These are phyloP conservation scores for Leptinotarsa tumamoca DNA, from an alignment of 2,888 invertebrate species.

Conservation along the genomic window DNA sequence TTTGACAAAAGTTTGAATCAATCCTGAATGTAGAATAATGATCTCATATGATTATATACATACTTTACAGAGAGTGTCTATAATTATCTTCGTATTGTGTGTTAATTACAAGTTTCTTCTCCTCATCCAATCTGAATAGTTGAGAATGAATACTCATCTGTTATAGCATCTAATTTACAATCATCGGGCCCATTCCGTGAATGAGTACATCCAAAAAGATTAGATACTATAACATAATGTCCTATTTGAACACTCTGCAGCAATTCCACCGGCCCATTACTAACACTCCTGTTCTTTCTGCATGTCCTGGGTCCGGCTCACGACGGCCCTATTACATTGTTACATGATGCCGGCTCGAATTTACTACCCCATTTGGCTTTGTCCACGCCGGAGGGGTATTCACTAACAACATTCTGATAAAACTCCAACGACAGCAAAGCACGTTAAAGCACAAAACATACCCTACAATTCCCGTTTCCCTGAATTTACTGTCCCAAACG, in stretches of 20 bases:
- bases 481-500: slow-evolving; percentile 48
- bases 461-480: slow-evolving; percentile 43
- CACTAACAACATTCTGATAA: slow-evolving; percentile 53
- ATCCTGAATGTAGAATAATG: too few species aligned
- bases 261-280: slow-evolving; percentile 55
- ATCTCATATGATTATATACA: neutral
- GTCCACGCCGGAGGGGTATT: slow-evolving; percentile 53
- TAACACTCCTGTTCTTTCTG: slow-evolving; percentile 53
- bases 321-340: slow-evolving; percentile 55
- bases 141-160: neutral
- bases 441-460: slow-evolving; percentile 49
- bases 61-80: neutral
- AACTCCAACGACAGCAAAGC: slow-evolving; percentile 48
- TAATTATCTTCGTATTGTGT: neutral
- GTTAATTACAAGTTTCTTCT: neutral
- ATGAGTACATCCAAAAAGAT: slow-evolving; percentile 41
- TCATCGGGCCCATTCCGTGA: slow-evolving; percentile 27
- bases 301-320: slow-evolving; percentile 54
- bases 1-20: too few species aligned
- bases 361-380: slow-evolving; percentile 58
- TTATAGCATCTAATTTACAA: slow-evolving; percentile 4
- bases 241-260: slow-evolving; percentile 49
- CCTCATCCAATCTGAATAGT: too few species aligned
- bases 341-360: slow-evolving; percentile 54
- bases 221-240: slow-evolving; percentile 51